Base-by-base conservation (phyloP, 2,113 vertebrate species). In the Ciconia maguari region DNA sequence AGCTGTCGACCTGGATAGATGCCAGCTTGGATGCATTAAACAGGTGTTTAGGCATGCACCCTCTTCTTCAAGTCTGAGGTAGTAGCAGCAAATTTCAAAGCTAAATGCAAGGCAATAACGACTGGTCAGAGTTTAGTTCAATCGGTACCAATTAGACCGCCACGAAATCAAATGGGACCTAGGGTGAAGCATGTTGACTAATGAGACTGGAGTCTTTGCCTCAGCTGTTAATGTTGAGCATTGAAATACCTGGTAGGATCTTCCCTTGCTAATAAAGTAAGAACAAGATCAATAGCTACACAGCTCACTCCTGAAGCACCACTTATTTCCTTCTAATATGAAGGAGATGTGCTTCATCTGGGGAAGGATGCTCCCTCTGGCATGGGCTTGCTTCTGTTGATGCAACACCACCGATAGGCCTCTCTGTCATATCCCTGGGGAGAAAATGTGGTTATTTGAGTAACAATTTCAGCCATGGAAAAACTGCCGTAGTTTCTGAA, bases 401-500 rank as follows among this genome's bases (percentile, higher is more conserved):
- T 77, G 49, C 54, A 76, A 34, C 7, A 29, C 27, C 36, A 89
- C 57, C 1, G 3, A n/a, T 7, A 89, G 61, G 21, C 19, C 69
- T 64, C 76, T 86, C 65, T 89, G 55, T 76, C 44, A 10, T 27
- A n/a, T 61, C 58, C 34, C 46, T 36, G 32, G 66, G 54, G 83
- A 77, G 36, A 87, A 94, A 96, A 91, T 77, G 81, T 49, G 46
- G 24, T 66, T 87, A n/a, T 78, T 10, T 89, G 87, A 88, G 66
- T 49, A 95, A 70, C 13, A 46, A 52, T 61, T 92, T 66, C 57
- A 93, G 77, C 66, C 16, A 58, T 20, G 60, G 83, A 83, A 92
- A 95, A 94, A 64, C 60, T 90, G 57, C 77, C 87, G 34, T 62
- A 81, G 38, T 77, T 94, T 90, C 86, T 87, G 80, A 92, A 95